These are phyloP conservation scores for Huso huso DNA, from an alignment of 2,797 vertebrate genomes.

Conservation along the genomic window DNA sequence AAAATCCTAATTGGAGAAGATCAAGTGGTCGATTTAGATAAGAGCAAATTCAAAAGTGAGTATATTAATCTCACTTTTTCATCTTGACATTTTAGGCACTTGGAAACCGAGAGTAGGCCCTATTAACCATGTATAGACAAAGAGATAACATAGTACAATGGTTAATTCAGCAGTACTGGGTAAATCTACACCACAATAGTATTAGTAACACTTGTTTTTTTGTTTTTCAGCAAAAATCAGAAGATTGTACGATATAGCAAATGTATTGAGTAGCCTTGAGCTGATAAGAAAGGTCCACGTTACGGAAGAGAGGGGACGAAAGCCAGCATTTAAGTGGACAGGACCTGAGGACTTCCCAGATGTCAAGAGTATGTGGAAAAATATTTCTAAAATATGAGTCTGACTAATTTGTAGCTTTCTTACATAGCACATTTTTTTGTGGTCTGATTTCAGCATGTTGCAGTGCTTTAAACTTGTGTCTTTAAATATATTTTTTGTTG, in stretches of 20 bases:
- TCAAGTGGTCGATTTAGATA: slow-evolving; percentile 78
- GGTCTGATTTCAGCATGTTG: too few relatives aligned
- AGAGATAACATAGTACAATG: too few relatives aligned
- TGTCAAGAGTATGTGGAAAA: slow-evolving; percentile 53
- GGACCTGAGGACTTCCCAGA: slow-evolving; percentile 69
- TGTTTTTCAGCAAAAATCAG: slow-evolving; percentile 81
- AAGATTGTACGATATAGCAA: slow-evolving; percentile 91
- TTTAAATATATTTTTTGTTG: slow-evolving; percentile 7
- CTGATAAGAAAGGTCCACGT: slow-evolving; percentile 94
- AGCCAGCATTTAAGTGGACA: slow-evolving; percentile 90
- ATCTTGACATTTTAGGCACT: background rate
- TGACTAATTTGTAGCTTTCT: background rate
- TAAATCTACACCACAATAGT: too few relatives aligned
- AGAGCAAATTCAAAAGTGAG: slow-evolving; percentile 98
- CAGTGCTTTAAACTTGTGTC: background rate
- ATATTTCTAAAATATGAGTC: too few relatives aligned
- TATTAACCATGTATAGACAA: background rate
- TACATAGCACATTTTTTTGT: background rate
- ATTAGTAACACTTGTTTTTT: slow-evolving; percentile 1
- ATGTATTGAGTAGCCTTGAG: slow-evolving; percentile 87
- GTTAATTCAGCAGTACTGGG: too few relatives aligned
- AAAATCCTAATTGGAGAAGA: slow-evolving; percentile 93
- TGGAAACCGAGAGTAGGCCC: too few relatives aligned
- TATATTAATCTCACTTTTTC: slow-evolving; percentile 17
- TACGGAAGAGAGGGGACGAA: slow-evolving; percentile 80